Evolutionary conservation across 2,113 vertebrate species (phyloP), one percentile per base, ranked within the genome.

Genomic region (Tapirus terrestris): DNA sequence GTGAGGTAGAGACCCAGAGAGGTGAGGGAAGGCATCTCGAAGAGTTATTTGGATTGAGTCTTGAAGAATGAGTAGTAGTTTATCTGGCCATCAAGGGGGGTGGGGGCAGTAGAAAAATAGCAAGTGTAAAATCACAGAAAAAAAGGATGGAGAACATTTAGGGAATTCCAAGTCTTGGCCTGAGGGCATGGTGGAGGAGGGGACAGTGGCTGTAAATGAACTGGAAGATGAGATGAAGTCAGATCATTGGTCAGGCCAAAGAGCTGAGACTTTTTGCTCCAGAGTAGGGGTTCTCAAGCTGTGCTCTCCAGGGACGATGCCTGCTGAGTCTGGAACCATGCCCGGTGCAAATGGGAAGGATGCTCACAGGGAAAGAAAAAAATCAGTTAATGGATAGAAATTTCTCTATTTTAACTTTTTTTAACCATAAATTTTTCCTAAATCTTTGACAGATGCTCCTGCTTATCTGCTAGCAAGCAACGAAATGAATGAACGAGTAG

Each of bases 361-460:
- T 58, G 48, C 45, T 75, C 56, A 73, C 8, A 60, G 48, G 82
- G 58, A 23, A 11, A 36, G 65, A 90, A 79, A 67, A 51, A 68
- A 36, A 97, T 89, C 58, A 85, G 68, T 89, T 84, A 96, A 91
- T 91, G 56, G 39, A 61, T 86, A 89, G 67, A 96, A 89, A 56
- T 76, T 88, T 94, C 81, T 95, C 83, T 96, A 45, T 91, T 87
- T 94, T 91, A 63, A 75, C 33, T 68, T 88, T 92, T 89, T 97
- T 88, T 77, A 97, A 86, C 58, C 51, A 63, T 92, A 68, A 95
- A 16, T 68, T 89, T 96, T 93, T 60, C 72, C 95, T 91, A 93
- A 97, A 89, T 95, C 92, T 98, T 95, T 89, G 65, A 96, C 95
- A 98, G 95, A 91, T 97, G 82, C 86, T 96, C 60, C 43, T 89